A percentile compares a stretch with the other conserved stretches of the same genome.
Evolutionary conservation across 2,797 vertebrate genomes (phyloP).

Genomic region (Ctenopoma kingsleyae): DNA sequence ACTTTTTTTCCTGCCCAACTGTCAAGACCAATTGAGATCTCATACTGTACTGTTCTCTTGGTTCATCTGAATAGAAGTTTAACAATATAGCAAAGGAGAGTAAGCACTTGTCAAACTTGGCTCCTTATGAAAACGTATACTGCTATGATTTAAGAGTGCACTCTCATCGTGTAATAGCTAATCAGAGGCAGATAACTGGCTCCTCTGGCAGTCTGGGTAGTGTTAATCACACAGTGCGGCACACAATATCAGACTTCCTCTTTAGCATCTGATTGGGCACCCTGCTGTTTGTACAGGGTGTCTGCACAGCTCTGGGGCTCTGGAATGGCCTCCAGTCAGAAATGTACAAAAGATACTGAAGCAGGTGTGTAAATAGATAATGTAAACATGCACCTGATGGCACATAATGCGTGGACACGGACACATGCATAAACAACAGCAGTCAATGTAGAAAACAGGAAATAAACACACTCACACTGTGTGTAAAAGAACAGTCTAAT

Average conservation of each 20-base stretch:
- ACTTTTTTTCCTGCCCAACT: constrained; percentile 47
- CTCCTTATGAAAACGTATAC: constrained; percentile 33
- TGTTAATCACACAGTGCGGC: constrained; percentile 62
- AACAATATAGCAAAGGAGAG: constrained; percentile 33
- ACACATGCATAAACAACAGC: constrained; percentile 20
- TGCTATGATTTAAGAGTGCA: constrained; percentile 44
- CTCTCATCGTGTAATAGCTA: constrained; percentile 35
- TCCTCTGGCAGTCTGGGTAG: constrained; percentile 42
- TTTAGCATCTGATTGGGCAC: constrained; percentile 46
- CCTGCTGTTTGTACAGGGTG: constrained; percentile 56
- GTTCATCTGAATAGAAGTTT: constrained; percentile 45
- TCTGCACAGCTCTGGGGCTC: constrained; percentile 45
- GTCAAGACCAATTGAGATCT: constrained; percentile 37
- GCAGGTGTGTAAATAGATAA: constrained; percentile 65
- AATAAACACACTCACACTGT: constrained; percentile 1
- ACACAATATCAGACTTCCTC: constrained; percentile 39
- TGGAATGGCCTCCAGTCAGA: constrained; percentile 29
- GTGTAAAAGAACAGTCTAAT: neutral
- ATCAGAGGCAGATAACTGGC: constrained; percentile 45
- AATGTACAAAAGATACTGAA: constrained; percentile 31
- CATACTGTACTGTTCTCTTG: constrained; percentile 8
- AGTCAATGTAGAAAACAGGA: constrained; percentile 24
- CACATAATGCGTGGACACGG: constrained; percentile 30
- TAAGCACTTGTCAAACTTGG: constrained; percentile 31
- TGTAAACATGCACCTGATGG: constrained; percentile 51